Conservation (phyloP, 2,888 invertebrate genomes). For the Caenorhabditis afra region DNA sequence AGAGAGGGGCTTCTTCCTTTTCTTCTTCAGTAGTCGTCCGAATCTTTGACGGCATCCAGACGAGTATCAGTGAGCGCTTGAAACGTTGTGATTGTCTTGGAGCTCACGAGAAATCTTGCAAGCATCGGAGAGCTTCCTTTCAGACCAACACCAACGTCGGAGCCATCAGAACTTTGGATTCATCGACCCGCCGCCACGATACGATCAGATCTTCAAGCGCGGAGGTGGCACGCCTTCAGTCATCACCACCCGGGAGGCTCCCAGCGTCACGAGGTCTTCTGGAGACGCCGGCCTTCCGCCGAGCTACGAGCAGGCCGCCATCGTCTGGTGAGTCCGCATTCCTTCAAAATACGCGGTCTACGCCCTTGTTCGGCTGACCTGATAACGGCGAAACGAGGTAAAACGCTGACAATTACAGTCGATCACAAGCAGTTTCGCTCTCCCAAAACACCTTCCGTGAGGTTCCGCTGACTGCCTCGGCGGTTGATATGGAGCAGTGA, state of each 20-base stretch:
- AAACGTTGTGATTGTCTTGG: conserved; percentile 3
- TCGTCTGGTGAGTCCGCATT: background rate
- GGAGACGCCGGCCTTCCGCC: conserved; percentile 41
- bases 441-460: conserved; percentile 26
- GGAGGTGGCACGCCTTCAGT: conserved; percentile 37
- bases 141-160: conserved; percentile 20
- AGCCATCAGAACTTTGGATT: conserved; percentile 56
- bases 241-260: conserved; percentile 38
- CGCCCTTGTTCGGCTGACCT: too few relatives aligned
- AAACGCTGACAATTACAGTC: conserved; percentile 19
- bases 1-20: too few relatives aligned
- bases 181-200: conserved; percentile 56
- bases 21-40: background rate
- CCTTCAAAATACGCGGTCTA: background rate
- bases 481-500: conserved; percentile 30
- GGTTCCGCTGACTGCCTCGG: conserved; percentile 5
- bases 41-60: background rate
- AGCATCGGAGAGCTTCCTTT: conserved; percentile 1
- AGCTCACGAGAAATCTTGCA: background rate
- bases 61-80: background rate
- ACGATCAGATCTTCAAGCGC: conserved; percentile 57
- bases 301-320: conserved; percentile 44
- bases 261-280: conserved; percentile 38
- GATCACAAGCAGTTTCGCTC: conserved; percentile 13
- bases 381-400: conserved; percentile 1